These are phyloP conservation scores for Ceratitis capitata DNA, from an alignment of 1,140 invertebrate genomes.

Conservation along the genomic window DNA sequence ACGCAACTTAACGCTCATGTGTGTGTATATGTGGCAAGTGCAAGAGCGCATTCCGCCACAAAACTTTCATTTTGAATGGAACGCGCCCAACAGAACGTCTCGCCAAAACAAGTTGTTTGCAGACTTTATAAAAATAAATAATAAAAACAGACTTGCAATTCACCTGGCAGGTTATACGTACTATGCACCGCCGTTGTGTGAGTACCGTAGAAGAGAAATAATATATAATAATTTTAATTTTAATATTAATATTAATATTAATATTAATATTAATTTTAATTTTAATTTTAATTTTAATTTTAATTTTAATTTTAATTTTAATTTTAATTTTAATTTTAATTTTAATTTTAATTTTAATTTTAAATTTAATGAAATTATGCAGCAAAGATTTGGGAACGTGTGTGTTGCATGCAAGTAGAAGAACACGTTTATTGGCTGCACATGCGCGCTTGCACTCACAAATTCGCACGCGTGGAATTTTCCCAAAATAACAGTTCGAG, in stretches of 20 bases:
- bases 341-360: neutral
- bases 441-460: neutral
- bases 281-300: too few relatives aligned
- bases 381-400: too few relatives aligned
- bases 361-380: neutral
- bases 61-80: slow-evolving; percentile 29
- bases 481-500: neutral
- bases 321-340: too few relatives aligned
- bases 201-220: neutral
- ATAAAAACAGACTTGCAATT: neutral
- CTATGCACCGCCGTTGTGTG: neutral
- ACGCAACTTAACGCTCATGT: neutral
- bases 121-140: neutral
- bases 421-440: slow-evolving; percentile 4
- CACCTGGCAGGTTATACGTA: neutral
- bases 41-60: slow-evolving; percentile 9
- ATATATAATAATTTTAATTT: neutral
- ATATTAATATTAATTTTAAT: too few relatives aligned
- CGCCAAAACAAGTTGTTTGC: neutral
- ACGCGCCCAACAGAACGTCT: slow-evolving; percentile 25
- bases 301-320: neutral
- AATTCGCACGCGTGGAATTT: neutral
- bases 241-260: neutral
- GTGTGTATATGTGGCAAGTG: slow-evolving; percentile 19
- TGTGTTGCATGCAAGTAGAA: neutral